Conservation (phyloP, 2,888 invertebrate genomes). For the Cheilosia pagana region DNA sequence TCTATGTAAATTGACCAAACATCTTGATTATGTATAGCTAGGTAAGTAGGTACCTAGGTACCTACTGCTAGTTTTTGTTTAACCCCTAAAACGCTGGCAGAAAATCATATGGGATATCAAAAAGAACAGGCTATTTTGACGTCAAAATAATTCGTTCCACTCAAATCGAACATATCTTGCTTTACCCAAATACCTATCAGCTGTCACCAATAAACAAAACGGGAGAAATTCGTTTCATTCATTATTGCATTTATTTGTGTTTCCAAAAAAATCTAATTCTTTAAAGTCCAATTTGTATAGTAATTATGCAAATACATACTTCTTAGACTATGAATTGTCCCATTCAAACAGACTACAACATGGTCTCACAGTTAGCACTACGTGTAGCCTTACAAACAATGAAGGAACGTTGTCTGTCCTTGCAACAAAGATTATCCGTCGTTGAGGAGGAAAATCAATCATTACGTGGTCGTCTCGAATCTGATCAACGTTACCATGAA, state of each 20-base stretch:
- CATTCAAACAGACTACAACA: slow-evolving; percentile 51
- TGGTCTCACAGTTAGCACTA: slow-evolving; percentile 84
- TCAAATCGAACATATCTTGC: background rate
- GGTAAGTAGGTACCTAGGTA: no score
- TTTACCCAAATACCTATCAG: slow-evolving; percentile 6
- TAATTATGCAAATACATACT: slow-evolving; percentile 24
- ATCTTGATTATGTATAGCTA: no score
- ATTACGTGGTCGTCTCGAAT: slow-evolving; percentile 83
- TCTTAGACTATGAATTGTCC: slow-evolving; percentile 41
- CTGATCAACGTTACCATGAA: slow-evolving; percentile 80
- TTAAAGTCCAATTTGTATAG: background rate
- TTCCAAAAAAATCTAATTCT: no score
- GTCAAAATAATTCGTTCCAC: background rate
- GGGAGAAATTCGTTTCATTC: background rate
- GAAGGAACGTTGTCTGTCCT: slow-evolving; percentile 90
- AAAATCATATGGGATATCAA: no score
- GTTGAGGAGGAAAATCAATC: slow-evolving; percentile 91
- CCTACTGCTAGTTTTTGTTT: no score
- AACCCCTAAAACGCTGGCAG: no score
- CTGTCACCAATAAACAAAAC: slow-evolving; percentile 58
- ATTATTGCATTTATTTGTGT: background rate
- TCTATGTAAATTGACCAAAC: no score
- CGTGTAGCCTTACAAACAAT: slow-evolving; percentile 92
- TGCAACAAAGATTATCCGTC: slow-evolving; percentile 88
- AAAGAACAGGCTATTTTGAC: no score